Evolutionary conservation across 2,113 vertebrate genomes (phyloP).

Genomic region (Mobula birostris): DNA sequence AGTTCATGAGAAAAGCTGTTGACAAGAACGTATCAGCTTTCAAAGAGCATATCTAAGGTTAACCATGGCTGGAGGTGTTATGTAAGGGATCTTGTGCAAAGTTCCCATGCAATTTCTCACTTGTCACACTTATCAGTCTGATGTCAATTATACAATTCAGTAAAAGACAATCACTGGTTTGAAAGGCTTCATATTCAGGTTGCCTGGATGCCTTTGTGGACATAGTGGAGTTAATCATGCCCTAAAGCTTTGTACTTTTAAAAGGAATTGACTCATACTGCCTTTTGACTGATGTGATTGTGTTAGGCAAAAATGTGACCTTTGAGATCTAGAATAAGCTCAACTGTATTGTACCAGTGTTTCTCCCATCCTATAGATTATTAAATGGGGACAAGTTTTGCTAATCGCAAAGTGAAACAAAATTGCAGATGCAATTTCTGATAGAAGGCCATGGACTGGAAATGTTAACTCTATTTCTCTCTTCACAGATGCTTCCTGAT

Average conservation of each 20-base stretch:
- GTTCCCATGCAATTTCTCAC: neutral
- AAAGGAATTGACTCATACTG: neutral
- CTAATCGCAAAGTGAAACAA: too few species aligned
- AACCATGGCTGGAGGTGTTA: neutral
- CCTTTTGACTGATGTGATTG: neutral
- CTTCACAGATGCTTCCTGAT: too few species aligned
- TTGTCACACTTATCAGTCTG: neutral
- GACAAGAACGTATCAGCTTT: neutral
- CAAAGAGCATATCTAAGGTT: neutral
- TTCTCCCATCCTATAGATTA: neutral
- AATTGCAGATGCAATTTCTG: too few species aligned
- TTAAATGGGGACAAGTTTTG: neutral
- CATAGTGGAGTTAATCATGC: neutral
- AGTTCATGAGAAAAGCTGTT: neutral
- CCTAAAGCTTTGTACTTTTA: neutral
- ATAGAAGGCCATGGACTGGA: too few species aligned
- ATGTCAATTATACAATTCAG: neutral
- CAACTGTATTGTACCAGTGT: neutral
- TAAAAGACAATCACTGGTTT: neutral
- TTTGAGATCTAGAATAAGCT: neutral
- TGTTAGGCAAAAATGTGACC: neutral
- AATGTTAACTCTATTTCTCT: too few species aligned
- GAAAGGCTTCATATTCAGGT: neutral
- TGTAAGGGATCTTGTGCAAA: neutral
- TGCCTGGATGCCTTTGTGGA: neutral